Base-by-base conservation (phyloP, 2,888 invertebrate species). In the Flabesymbios commensalis region DNA sequence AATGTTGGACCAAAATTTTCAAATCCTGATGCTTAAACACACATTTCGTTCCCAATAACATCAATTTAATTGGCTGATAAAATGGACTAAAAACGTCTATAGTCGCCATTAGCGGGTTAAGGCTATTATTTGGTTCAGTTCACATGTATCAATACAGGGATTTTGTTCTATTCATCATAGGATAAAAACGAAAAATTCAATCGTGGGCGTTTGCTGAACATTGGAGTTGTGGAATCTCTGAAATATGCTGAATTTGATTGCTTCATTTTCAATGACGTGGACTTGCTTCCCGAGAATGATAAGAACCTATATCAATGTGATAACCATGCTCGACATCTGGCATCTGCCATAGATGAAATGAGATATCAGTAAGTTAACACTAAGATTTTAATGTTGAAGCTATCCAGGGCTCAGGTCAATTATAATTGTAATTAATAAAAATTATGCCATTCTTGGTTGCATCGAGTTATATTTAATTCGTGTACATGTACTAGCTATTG, bases 211-310 rank as follows among this genome's bases (percentile, higher is more conserved):
- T 65, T 80, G 62, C 74, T 78, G 72, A 80, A 80, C 60, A 71
- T 78, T 53, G 80, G 79, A n/a, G 78, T 74, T 39, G 55, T 65
- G 28, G 80, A 80, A 59, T 73, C 74, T 4, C 57, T 77, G 48
- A 73, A 76, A 57, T 45, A 65, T 4, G 68, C 71, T 29, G 60
- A 70, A 2, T 79, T 72, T 64, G 75, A 76, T 59, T 80, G 80
- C 63, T 75, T 79, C 63, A 71, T 80, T 10, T 79, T 79, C 68
- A 79, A 79, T 62, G 80, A 80, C 63, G 85, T 83, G 14, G 85
- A 85, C 68, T 77, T 85, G 70, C 78, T 84, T 47, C 84, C 84
- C 0, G 78, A 84, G 66, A 78, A 82, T 61, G 81, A 84, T 65
- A 72, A 79, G 55, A 83, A 81, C 65, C 72, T 83, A 2, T 84